These are phyloP conservation scores for Actias luna DNA, from an alignment of 2,888 invertebrate genomes.

Conservation along the genomic window DNA sequence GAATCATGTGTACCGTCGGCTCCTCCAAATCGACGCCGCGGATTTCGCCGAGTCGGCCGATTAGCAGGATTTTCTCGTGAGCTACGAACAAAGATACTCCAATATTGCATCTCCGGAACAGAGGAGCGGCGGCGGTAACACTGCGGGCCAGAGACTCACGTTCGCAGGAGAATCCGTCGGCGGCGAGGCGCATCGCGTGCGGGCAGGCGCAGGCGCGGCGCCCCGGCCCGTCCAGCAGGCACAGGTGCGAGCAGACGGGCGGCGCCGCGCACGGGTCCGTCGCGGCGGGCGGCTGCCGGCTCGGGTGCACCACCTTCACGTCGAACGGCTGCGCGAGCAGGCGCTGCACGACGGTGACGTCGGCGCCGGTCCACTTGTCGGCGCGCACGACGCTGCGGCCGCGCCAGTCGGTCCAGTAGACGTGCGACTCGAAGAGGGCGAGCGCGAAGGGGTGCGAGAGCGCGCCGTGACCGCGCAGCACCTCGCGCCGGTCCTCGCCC, in stretches of 20 bases:
- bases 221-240: constrained; percentile 85
- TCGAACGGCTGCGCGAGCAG: constrained; percentile 95
- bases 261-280: not conserved
- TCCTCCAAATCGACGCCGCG: constrained; percentile 90
- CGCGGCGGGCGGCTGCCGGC: constrained; percentile 2
- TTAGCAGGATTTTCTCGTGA: constrained; percentile 90
- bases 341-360: constrained; percentile 89
- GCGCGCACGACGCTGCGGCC: constrained; percentile 92
- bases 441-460: constrained; percentile 95
- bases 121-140: not conserved
- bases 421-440: constrained; percentile 90
- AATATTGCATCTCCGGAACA: not conserved
- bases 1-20: constrained; percentile 90
- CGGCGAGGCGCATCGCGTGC: constrained; percentile 90
- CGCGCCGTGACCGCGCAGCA: constrained; percentile 87
- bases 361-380: constrained; percentile 91
- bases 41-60: constrained; percentile 89
- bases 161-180: constrained; percentile 75
- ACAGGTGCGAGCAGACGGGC: constrained; percentile 88
- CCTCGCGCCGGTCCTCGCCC: constrained; percentile 86
- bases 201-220: constrained; percentile 90
- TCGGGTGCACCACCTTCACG: constrained; percentile 83
- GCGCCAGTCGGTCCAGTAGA: constrained; percentile 98
- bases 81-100: constrained; percentile 66
- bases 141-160: constrained; percentile 27